Percentiles rank a stretch among this genome's conserved stretches.
Conservation (phyloP, 2,113 vertebrate species). For the Lipophrys pholis region DNA sequence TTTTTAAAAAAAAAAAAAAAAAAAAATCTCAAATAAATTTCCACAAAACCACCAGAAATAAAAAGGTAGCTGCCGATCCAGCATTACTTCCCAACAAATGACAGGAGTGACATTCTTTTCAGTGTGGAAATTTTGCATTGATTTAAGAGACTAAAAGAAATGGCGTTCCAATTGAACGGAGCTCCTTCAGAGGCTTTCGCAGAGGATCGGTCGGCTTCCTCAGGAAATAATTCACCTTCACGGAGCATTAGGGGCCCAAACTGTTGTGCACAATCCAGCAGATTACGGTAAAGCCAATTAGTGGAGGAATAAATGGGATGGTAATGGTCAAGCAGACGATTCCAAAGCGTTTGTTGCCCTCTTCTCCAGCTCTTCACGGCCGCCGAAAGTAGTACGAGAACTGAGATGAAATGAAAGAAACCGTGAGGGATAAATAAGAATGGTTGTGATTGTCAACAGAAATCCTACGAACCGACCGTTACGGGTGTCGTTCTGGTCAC, state of each 20-base stretch:
- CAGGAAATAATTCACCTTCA: slow-evolving; percentile 41
- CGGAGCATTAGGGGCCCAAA: slow-evolving; percentile 13
- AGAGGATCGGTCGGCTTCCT: slow-evolving; percentile 43
- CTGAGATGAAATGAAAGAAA: not conserved
- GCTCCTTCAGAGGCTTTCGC: slow-evolving; percentile 12
- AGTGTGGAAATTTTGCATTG: slow-evolving; percentile 36
- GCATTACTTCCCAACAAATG: slow-evolving; percentile 42
- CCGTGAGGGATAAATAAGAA: slow-evolving; percentile 68
- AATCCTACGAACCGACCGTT: slow-evolving; percentile 63
- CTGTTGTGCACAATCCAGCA: slow-evolving; percentile 13
- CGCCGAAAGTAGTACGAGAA: slow-evolving; percentile 15
- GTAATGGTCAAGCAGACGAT: slow-evolving; percentile 50
- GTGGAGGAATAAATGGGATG: slow-evolving; percentile 15
- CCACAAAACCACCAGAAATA: not conserved
- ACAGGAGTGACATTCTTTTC: slow-evolving; percentile 37
- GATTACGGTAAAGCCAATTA: slow-evolving; percentile 48
- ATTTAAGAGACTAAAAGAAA: slow-evolving; percentile 34
- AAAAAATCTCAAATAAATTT: slow-evolving; percentile 11
- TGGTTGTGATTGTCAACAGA: slow-evolving; percentile 80
- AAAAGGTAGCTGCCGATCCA: slow-evolving; percentile 55
- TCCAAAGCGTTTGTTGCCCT: slow-evolving; percentile 40
- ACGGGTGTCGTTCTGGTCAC: slow-evolving; percentile 65
- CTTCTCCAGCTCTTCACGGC: slow-evolving; percentile 57
- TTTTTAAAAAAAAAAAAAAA: no score
- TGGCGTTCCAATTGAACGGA: slow-evolving; percentile 29